These are phyloP conservation scores for Echinarachnius parma DNA, from an alignment of 53 echinoderm and acorn worm genomes.

Conservation along the genomic window DNA sequence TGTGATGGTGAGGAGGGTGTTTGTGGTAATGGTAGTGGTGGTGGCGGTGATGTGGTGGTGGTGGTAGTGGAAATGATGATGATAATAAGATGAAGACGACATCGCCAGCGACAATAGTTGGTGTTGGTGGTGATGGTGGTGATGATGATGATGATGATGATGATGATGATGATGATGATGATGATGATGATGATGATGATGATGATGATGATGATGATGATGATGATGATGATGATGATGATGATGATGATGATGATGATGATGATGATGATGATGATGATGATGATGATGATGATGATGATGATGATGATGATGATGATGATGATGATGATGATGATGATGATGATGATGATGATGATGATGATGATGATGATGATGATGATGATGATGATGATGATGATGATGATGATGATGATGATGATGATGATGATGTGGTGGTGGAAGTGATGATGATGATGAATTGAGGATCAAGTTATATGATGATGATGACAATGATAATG, in stretches of 20 bases:
- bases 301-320: neutral
- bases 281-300: neutral
- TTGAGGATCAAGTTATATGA: too few species aligned
- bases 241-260: neutral
- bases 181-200: neutral
- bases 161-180: slow-evolving; percentile 4
- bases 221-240: neutral
- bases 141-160: slow-evolving; percentile 3
- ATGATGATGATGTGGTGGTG: too few species aligned
- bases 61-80: too few species aligned
- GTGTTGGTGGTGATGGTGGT: neutral
- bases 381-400: slow-evolving; percentile 7
- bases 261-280: neutral
- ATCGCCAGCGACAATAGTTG: too few species aligned
- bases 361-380: neutral
- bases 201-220: neutral
- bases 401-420: neutral
- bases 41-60: too few species aligned
- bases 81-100: too few species aligned
- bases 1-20: too few species aligned
- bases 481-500: too few species aligned
- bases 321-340: neutral
- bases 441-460: too few species aligned
- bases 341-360: slow-evolving; percentile 1
- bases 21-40: too few species aligned